phyloP scores from a whole-genome alignment of 2,113 vertebrate genomes.

The Isichthys henryi region DNA sequence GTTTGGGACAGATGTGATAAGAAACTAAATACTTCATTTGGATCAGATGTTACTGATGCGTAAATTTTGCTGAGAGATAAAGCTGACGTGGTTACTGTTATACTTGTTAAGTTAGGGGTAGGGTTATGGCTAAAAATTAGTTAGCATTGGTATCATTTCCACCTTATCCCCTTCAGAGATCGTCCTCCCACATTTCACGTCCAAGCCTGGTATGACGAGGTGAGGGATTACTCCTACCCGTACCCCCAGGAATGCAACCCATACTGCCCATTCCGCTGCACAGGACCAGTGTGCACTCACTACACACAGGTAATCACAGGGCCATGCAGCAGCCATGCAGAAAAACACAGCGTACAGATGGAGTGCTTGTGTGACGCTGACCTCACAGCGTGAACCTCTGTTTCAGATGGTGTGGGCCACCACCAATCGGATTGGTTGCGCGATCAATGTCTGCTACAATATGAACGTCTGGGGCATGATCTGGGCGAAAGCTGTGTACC shows the following conservation, averaged over 20 bases:
- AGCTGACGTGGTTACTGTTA: not conserved
- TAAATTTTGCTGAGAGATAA: not conserved
- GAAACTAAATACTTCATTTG: not conserved
- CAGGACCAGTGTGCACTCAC: conserved; percentile 95
- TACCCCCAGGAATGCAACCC: conserved; percentile 91
- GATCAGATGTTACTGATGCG: not conserved
- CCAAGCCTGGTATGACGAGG: conserved; percentile 98
- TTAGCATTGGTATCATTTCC: not conserved
- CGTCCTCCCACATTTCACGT: conserved; percentile 92
- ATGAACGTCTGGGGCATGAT: conserved; percentile 99
- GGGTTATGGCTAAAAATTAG: not conserved
- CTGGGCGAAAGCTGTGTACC: conserved; percentile 91
- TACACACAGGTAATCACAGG: conserved; percentile 83
- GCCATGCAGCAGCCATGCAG: not conserved
- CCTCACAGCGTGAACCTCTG: not conserved
- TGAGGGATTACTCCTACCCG: conserved; percentile 84
- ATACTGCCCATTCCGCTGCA: conserved; percentile 87
- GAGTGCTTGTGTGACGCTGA: not conserved
- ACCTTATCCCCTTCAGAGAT: conserved; percentile 59
- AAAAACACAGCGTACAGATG: not conserved
- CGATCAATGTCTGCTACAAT: conserved; percentile 93
- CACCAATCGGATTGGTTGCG: conserved; percentile 89
- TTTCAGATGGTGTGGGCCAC: conserved; percentile 93
- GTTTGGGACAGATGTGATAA: not conserved
- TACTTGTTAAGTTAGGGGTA: not conserved